These are phyloP conservation scores for Helogale parvula DNA, from an alignment of 2,113 vertebrate species.

Conservation along the genomic window DNA sequence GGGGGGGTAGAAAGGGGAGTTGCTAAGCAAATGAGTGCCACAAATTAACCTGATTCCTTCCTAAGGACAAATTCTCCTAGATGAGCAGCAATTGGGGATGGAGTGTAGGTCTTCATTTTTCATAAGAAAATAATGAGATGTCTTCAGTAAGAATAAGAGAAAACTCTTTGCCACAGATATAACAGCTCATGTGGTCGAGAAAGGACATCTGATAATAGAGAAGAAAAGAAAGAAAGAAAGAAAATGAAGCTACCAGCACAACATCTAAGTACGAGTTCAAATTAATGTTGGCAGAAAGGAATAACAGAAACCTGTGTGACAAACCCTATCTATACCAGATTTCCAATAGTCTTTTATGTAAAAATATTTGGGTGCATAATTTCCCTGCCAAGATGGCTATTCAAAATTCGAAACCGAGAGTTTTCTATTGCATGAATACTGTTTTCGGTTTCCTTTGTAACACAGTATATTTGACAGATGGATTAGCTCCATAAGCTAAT, in stretches of 20 bases:
- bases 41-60: neutral
- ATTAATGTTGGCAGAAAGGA: neutral
- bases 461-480: slow-evolving; percentile 39
- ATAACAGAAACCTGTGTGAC: neutral
- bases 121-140: neutral
- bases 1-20: neutral
- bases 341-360: slow-evolving; percentile 13
- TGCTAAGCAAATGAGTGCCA: neutral
- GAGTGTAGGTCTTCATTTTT: slow-evolving; percentile 32
- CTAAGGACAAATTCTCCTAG: neutral
- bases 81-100: neutral
- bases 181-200: neutral
- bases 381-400: slow-evolving; percentile 30
- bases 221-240: slow-evolving; percentile 11
- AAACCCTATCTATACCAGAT: neutral
- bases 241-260: neutral
- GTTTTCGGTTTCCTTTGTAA: slow-evolving; percentile 43
- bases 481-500: neutral
- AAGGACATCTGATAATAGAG: neutral
- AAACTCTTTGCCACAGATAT: neutral
- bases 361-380: slow-evolving; percentile 35
- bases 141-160: neutral
- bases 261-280: neutral
- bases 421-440: slow-evolving; percentile 24
- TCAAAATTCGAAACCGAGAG: slow-evolving; percentile 50